A percentile compares a stretch with the other conserved stretches of the same genome.
phyloP scores from a whole-genome alignment of 2,888 invertebrate genomes.

The Mythimna loreyi region DNA sequence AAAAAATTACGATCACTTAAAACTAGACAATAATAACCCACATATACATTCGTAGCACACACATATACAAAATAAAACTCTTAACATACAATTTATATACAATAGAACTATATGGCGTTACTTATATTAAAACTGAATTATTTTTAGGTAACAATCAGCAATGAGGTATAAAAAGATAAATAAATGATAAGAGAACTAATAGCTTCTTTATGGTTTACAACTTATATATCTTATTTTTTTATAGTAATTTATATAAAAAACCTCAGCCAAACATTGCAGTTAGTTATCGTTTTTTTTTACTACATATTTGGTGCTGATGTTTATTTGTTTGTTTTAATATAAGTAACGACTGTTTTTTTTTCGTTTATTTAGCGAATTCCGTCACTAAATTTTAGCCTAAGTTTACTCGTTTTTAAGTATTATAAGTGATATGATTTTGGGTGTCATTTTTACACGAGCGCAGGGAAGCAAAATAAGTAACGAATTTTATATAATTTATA shows the following conservation, averaged over 20 bases:
- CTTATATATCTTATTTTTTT: slow-evolving; percentile 1
- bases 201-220: slow-evolving; percentile 44
- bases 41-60: slow-evolving; percentile 87
- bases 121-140: slow-evolving; percentile 61
- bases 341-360: slow-evolving; percentile 73
- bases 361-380: slow-evolving; percentile 74
- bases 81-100: slow-evolving; percentile 67
- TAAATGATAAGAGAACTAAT: slow-evolving; percentile 19
- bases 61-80: slow-evolving; percentile 85
- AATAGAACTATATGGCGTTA: slow-evolving; percentile 63
- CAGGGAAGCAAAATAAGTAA: slow-evolving; percentile 70
- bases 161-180: background rate
- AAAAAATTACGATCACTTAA: slow-evolving; percentile 68
- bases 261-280: slow-evolving; percentile 51
- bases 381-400: slow-evolving; percentile 83
- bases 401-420: slow-evolving; percentile 70
- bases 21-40: slow-evolving; percentile 80
- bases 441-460: slow-evolving; percentile 81
- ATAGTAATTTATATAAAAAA: slow-evolving; percentile 8
- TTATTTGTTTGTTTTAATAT: slow-evolving; percentile 53
- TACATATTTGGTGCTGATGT: slow-evolving; percentile 1
- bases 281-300: slow-evolving; percentile 45
- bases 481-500: slow-evolving; percentile 61
- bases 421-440: slow-evolving; percentile 88
- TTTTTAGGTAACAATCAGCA: slow-evolving; percentile 15